Evolutionary conservation across 2,113 vertebrate genomes (phyloP), one percentile per base, ranked within the genome.

Genomic region (Quiscalus mexicanus): DNA sequence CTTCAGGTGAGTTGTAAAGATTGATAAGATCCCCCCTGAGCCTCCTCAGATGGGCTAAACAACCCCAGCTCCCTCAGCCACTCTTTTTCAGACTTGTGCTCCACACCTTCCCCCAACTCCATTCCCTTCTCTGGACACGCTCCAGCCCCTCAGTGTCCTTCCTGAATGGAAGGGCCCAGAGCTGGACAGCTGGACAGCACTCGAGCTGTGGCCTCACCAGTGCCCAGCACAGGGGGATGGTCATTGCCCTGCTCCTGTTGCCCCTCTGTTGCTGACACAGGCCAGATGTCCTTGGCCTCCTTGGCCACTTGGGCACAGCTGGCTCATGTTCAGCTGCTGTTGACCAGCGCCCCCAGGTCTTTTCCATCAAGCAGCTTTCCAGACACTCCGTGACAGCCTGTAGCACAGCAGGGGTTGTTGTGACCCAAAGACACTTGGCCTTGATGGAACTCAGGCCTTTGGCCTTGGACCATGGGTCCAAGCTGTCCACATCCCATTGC

Each of bases 131-230:
- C 42, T 56, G 75, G 35, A 35, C 16, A 41, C 0, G 0, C 12
- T 45, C 42, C 50, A 73, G 50, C 9, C 10, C 21, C 14, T 41
- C 41, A 15, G 1, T 8, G 13, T 22, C 24, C 11, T 31, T 41
- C 16, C 42, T 22, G 25, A n/a, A 35, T 0, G 12, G 15, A 49
- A 3, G 9, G 9, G 5, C 31, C 25, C 85, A 71, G 42, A 49
- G 3, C 19, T 25, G 56, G 30, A 30, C 22, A 33, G 31, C 8
- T 56, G 55, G 55, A 27, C 24, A 12, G 56, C 3, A 55, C 1
- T 30, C 0, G 0, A 25, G 7, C 2, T 64, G 42, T 17, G 7
- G 11, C 4, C 22, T 5, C 42, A 19, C 3, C 67, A 6, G 9
- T 49, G 25, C 58, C 59, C 25, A 27, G 52, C 22, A 60, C 22